Base-by-base conservation (phyloP, 2,888 invertebrate genomes). In the Rhabditophanes sp. region DNA sequence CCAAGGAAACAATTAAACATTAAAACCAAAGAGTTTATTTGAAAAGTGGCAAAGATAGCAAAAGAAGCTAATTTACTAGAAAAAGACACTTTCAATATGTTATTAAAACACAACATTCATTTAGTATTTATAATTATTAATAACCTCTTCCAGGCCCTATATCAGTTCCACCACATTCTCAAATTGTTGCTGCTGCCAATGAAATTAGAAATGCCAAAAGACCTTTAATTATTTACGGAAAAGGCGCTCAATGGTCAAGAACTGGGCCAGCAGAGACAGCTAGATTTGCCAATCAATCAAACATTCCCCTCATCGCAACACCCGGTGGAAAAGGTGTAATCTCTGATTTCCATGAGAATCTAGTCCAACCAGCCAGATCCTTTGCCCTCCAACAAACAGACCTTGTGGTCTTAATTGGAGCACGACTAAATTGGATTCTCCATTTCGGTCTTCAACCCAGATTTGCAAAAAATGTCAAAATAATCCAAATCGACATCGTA, bases 371-470 rank as follows among this genome's bases (percentile, higher is more conserved):
- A 5, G 85, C 87, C 2, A 75, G 87, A 35, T 85, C 87, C 15
- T 66, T 56, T 39, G 90, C 85, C 0, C 69, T 93, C 31, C 77
- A 78, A 55, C 75, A 82, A 49, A 81, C 85, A 0, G 90, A 93
- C 67, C 80, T 84, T 0, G 73, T 93, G 2, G 57, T 93, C 3
- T 68, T 88, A 30, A 67, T 87, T 23, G 90, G 90, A 0, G 90
- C 88, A 0, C 72, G 90, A 23, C 73, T 90, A 12, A 93, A 93
- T 70, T 93, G 93, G 93, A 90, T 93, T 70, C 73, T 93, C 42
- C 90, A 93, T 69, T 93, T 90, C 71, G 90, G 90, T 2, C 76
- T 78, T 35, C 70, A 80, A 12, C 90, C 88, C 1, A 71, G 90
- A 24, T 90, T 78, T 67, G 74, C 76, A 12, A 72, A 75, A 1